Evolutionary conservation across 2,113 vertebrate species (phyloP), one percentile per base, ranked within the genome.

Genomic region (Caranx ignobilis): DNA sequence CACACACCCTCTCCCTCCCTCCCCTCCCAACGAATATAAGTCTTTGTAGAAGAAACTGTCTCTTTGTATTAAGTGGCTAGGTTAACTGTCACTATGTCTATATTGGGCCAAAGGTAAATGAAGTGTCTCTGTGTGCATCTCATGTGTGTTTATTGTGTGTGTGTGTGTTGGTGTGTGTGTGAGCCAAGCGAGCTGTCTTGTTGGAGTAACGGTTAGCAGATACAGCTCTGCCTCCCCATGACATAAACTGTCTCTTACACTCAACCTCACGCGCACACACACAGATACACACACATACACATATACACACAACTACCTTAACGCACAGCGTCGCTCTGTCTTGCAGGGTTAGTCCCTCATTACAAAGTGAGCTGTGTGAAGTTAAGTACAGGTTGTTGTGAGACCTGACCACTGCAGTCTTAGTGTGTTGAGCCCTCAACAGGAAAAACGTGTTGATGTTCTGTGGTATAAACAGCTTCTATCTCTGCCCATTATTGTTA

Each of bases 131-230:
- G 43, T 78, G 39, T 76, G 73, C 57, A 65, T 72, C 72, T 69
- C 26, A 11, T 86, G 64, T 74, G 47, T 74, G 66, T 66, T 60
- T 54, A 48, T 69, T 16, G 26, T 63, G 21, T 67, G 83, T 56
- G 41, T 81, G 56, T 67, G 45, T 16, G 61, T 65, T 62, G 64
- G 41, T 79, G 72, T 75, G 74, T 72, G 75, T 79, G 72, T 71
- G 82, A 82, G 84, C 86, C 73, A 84, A 81, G 90, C 74, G 83
- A 81, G 83, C 90, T 93, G 93, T 94, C 93, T 89, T 78, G 72
- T 91, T 56, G 91, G 82, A 70, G 78, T 91, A 92, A 88, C 75
- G 85, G 87, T 90, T 89, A 92, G 85, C 91, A 91, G 91, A 94
- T 89, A 91, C 87, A 90, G 78, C 35, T 37, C 85, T 93, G 75